Percentiles rank a stretch among this genome's conserved stretches.
Evolutionary conservation across 2,888 invertebrate genomes (phyloP).

Genomic region (Agrotis clavis): DNA sequence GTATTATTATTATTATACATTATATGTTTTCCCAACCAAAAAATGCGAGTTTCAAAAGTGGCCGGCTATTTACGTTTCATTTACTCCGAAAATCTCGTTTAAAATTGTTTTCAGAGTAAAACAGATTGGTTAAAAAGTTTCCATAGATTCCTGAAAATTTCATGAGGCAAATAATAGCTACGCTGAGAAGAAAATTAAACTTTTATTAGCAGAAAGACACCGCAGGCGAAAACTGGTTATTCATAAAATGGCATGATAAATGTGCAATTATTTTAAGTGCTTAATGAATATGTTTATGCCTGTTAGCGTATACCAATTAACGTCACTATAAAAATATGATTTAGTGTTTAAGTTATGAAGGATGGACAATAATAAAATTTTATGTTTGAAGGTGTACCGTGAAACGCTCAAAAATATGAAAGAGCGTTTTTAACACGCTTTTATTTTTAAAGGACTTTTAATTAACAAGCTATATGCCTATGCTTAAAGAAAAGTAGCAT

Average conservation of each 20-base stretch:
- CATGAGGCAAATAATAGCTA: conserved; percentile 32
- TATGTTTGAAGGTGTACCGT: neutral
- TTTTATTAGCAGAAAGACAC: conserved; percentile 21
- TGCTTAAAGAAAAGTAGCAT: no score
- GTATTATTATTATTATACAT: no score
- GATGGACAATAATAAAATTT: neutral
- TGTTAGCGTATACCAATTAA: conserved; percentile 5
- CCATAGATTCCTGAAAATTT: conserved; percentile 37
- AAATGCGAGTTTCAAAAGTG: conserved; percentile 26
- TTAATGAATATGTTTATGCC: conserved; percentile 11
- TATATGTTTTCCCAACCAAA: conserved; percentile 24
- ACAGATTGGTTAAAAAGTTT: conserved; percentile 54
- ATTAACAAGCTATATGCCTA: no score
- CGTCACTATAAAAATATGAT: conserved; percentile 13
- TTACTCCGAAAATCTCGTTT: conserved; percentile 31
- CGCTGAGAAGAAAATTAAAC: conserved; percentile 31
- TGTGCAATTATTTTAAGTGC: conserved; percentile 20
- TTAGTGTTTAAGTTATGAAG: neutral
- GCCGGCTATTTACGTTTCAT: conserved; percentile 35
- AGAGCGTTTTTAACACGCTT: no score
- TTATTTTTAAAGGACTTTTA: no score
- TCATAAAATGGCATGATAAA: conserved; percentile 8
- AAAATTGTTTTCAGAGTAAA: conserved; percentile 36
- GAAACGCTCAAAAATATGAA: neutral
- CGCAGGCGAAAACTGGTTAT: neutral